phyloP scores from a whole-genome alignment of 92 coral and sea anemone genomes.

The Ricordea florida region DNA sequence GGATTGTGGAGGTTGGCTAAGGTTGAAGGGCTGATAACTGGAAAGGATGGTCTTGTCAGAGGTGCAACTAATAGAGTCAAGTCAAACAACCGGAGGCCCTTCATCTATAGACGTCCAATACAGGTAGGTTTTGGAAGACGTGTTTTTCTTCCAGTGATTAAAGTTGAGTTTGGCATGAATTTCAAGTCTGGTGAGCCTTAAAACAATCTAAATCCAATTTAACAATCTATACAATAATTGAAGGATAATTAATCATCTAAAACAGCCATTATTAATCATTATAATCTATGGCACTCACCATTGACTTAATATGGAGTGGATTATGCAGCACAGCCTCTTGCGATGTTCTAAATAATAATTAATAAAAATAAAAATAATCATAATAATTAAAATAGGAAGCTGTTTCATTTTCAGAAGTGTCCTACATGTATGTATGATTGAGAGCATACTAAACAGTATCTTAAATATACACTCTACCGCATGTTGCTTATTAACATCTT shows the following conservation, averaged over 20 bases:
- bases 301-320: slow-evolving; percentile 93
- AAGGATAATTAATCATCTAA: neutral
- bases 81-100: neutral
- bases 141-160: too few species aligned
- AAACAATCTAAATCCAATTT: too few species aligned
- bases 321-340: slow-evolving; percentile 90
- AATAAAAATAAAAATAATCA: neutral
- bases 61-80: slow-evolving; percentile 21
- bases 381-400: neutral
- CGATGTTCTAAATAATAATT: slow-evolving; percentile 52
- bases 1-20: slow-evolving; percentile 34
- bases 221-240: too few species aligned
- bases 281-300: slow-evolving; percentile 58
- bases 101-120: slow-evolving; percentile 16
- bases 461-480: too few species aligned
- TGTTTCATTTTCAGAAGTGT: neutral
- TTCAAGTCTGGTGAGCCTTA: too few species aligned
- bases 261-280: neutral
- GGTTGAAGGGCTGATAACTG: neutral
- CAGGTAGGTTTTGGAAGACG: too few species aligned
- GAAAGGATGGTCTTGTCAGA: slow-evolving; percentile 42
- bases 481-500: neutral
- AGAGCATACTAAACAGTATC: too few species aligned
- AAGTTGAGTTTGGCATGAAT: too few species aligned
- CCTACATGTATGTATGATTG: too few species aligned